Percentiles rank a stretch among this genome's conserved stretches.
Conservation (phyloP, 2,113 vertebrate species). For the Entomyzon cyanotis region DNA sequence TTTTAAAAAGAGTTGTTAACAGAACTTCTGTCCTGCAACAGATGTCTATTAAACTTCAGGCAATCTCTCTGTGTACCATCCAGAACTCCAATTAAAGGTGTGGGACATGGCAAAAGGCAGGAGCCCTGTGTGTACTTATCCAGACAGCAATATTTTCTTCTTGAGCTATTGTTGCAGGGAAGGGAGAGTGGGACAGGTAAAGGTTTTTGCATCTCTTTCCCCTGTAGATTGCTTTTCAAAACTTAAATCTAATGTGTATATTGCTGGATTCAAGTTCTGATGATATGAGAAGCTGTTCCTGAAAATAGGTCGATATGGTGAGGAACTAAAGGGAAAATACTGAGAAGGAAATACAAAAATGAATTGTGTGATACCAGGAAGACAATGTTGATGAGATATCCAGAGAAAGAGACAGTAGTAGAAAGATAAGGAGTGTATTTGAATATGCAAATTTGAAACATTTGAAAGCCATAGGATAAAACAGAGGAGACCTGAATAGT, state of each 20-base stretch:
- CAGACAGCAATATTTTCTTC: not conserved
- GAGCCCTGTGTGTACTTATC: not conserved
- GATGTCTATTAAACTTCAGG: not conserved
- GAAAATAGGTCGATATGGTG: not conserved
- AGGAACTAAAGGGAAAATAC: not conserved
- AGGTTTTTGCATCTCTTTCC: not conserved
- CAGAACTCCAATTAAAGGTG: not conserved
- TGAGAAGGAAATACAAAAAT: not conserved
- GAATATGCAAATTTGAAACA: not conserved
- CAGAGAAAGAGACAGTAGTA: not conserved
- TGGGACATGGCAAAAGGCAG: not conserved
- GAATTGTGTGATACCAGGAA: not conserved
- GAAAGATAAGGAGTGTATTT: not conserved
- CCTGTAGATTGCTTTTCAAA: not conserved
- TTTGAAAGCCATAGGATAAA: not conserved
- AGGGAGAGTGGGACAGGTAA: not conserved
- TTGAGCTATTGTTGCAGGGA: not conserved
- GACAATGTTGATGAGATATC: not conserved
- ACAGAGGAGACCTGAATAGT: not conserved
- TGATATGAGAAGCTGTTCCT: not conserved
- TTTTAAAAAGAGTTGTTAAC: not conserved
- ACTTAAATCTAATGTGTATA: not conserved
- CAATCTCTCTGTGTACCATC: not conserved
- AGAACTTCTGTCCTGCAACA: not conserved
- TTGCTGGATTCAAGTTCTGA: not conserved